Conservation (phyloP, 23 tunicate genomes). For the Diplosoma virens region DNA sequence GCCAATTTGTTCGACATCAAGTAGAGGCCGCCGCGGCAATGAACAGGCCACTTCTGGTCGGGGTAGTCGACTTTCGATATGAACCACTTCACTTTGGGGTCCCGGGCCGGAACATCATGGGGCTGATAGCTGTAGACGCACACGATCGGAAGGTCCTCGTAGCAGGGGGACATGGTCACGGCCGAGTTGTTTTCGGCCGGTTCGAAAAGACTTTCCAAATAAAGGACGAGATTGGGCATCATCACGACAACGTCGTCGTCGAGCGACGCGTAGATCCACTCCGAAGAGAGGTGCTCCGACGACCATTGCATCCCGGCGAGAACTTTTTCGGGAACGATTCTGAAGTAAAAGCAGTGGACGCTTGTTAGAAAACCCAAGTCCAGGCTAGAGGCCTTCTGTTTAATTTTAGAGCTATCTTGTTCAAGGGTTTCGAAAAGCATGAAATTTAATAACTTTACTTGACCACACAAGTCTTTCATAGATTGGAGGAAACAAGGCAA, state of each 20-base stretch:
- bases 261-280: conserved; percentile 44
- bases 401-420: too few species aligned
- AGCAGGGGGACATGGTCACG: neutral
- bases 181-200: neutral
- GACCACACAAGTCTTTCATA: too few species aligned
- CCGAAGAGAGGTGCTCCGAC: neutral
- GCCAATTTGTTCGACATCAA: conserved; percentile 25
- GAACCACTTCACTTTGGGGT: conserved; percentile 38
- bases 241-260: conserved; percentile 72
- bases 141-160: conserved; percentile 44
- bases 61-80: conserved; percentile 39
- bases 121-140: conserved; percentile 49
- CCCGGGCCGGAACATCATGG: conserved; percentile 43
- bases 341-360: too few species aligned
- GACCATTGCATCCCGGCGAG: conserved; percentile 86
- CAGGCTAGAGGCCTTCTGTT: too few species aligned
- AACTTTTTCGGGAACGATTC: conserved; percentile 55
- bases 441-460: too few species aligned
- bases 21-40: conserved; percentile 70
- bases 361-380: too few species aligned
- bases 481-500: too few species aligned
- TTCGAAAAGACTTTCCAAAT: conserved; percentile 5
- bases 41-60: conserved; percentile 40
- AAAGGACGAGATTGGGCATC: conserved; percentile 38
- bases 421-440: too few species aligned